phyloP scores from a whole-genome alignment of 2,113 vertebrate species.

The Hippocampus zosterae region DNA sequence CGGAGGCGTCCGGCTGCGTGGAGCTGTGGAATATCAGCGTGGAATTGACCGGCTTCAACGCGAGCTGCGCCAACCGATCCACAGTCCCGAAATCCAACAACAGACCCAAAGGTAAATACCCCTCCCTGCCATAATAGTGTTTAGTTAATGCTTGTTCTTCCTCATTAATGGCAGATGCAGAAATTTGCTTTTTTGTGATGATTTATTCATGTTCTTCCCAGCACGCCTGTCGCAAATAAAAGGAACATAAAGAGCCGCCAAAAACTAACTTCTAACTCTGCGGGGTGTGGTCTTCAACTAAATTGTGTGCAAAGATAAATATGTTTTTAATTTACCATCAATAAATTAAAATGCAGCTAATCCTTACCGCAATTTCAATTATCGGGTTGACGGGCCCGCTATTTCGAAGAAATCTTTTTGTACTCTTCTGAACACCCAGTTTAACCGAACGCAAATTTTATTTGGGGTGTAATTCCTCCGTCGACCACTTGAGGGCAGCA shows the following conservation, averaged over 20 bases:
- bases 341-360: no score
- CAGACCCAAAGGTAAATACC: constrained; percentile 38
- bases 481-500: no score
- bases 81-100: constrained; percentile 1
- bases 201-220: constrained; percentile 51
- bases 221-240: constrained; percentile 30
- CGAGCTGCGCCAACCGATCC: constrained; percentile 40
- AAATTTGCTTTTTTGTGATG: constrained; percentile 21
- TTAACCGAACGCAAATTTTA: no score
- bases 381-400: no score
- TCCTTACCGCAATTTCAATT: no score
- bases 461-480: no score
- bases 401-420: no score
- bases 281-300: background rate
- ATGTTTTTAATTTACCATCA: no score
- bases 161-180: constrained; percentile 11
- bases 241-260: background rate
- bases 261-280: background rate
- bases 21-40: constrained; percentile 46
- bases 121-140: background rate
- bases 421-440: no score
- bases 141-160: background rate
- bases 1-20: constrained; percentile 19
- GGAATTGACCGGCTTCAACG: constrained; percentile 34
- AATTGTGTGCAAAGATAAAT: background rate